Evolutionary conservation across 1,140 invertebrate genomes (phyloP).

Genomic region (Drosophila oshimai): DNA sequence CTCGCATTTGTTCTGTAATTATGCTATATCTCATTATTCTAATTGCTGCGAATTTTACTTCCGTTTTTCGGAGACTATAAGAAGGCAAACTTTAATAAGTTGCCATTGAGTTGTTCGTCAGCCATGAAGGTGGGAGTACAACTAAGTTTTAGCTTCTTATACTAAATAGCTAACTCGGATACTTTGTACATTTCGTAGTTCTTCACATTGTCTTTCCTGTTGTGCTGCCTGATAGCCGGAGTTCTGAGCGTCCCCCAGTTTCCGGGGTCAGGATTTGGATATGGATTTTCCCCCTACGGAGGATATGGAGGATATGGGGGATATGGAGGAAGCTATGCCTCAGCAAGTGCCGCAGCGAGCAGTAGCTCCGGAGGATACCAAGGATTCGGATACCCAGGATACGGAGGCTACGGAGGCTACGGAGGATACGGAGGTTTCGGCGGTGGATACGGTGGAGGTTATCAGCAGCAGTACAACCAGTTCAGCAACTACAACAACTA

Average conservation of each 20-base stretch:
- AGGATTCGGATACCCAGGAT: constrained; percentile 41
- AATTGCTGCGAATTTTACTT: constrained; percentile 44
- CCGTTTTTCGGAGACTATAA: constrained; percentile 33
- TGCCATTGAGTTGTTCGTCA: constrained; percentile 18
- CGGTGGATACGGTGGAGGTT: constrained; percentile 47
- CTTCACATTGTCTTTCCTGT: constrained; percentile 1
- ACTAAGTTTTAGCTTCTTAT: background rate
- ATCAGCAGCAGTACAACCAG: constrained; percentile 59
- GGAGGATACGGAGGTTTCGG: constrained; percentile 22
- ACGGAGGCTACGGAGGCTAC: constrained; percentile 45
- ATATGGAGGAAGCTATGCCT: constrained; percentile 42
- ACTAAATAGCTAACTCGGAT: background rate
- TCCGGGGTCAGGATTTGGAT: constrained; percentile 37
- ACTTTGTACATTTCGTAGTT: background rate
- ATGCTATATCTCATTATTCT: constrained; percentile 48
- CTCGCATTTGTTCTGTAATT: constrained; percentile 39
- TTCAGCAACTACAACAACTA: constrained; percentile 56
- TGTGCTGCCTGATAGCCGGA: constrained; percentile 21
- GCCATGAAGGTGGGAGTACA: constrained; percentile 51
- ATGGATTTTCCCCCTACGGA: constrained; percentile 56
- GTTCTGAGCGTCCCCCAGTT: constrained; percentile 43
- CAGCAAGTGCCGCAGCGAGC: constrained; percentile 42
- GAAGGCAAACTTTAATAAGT: constrained; percentile 9
- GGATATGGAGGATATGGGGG: constrained; percentile 46
- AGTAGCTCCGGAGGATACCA: constrained; percentile 47